A percentile compares a stretch with the other conserved stretches of the same genome.
phyloP scores from a whole-genome alignment of 2,113 vertebrate genomes.

The Scophthalmus maximus region DNA sequence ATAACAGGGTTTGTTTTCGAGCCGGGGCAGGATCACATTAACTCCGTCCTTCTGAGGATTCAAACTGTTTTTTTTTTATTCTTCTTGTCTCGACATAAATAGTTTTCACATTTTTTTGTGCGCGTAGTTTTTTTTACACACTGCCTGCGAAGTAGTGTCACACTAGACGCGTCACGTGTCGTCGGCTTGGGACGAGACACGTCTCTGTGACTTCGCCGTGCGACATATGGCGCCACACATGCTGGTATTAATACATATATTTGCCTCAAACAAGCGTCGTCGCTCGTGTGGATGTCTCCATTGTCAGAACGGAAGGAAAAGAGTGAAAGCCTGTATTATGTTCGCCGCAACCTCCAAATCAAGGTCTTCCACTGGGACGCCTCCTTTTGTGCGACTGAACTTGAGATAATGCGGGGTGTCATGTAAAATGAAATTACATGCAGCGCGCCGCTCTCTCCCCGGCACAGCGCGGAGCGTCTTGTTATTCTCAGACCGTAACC shows the following conservation, averaged over 20 bases:
- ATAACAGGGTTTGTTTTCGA: constrained; percentile 23
- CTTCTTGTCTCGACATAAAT: constrained; percentile 36
- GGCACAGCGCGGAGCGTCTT: constrained; percentile 19
- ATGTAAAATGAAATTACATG: constrained; percentile 58
- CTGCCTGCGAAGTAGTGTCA: constrained; percentile 32
- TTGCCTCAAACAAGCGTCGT: background rate
- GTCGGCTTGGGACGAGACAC: constrained; percentile 33
- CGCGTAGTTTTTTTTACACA: constrained; percentile 1
- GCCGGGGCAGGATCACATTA: constrained; percentile 20
- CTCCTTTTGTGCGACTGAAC: constrained; percentile 55
- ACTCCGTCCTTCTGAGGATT: constrained; percentile 13
- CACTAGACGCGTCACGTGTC: constrained; percentile 15
- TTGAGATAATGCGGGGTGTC: constrained; percentile 59
- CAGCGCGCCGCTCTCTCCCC: constrained; percentile 34
- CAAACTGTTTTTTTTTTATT: constrained; percentile 14
- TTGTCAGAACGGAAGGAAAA: constrained; percentile 29
- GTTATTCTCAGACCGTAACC: constrained; percentile 49
- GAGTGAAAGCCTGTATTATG: constrained; percentile 19
- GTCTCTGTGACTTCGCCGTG: constrained; percentile 2
- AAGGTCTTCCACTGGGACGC: constrained; percentile 54
- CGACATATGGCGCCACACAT: constrained; percentile 14
- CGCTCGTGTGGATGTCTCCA: constrained; percentile 9
- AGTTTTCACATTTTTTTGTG: constrained; percentile 17
- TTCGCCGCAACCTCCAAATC: constrained; percentile 34
- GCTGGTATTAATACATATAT: constrained; percentile 23